phyloP scores from a whole-genome alignment of 2,888 invertebrate species.

The Hemithea aestivaria region DNA sequence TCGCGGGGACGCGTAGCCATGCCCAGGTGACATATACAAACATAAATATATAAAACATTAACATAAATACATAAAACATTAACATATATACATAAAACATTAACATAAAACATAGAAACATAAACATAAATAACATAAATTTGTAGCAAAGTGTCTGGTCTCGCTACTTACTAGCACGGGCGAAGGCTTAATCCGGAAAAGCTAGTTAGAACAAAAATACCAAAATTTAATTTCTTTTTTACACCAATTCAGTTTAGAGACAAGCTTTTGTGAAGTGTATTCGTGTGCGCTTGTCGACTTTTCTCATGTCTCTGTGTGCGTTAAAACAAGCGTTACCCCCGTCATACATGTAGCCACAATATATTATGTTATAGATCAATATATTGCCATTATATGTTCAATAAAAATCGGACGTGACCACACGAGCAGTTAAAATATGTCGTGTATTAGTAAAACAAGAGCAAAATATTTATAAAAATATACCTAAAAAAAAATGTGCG shows the following conservation, averaged over 20 bases:
- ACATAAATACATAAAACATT: too few species aligned
- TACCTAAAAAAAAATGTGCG: too few species aligned
- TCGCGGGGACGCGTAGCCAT: slow-evolving; percentile 70
- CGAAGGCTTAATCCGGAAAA: slow-evolving; percentile 99
- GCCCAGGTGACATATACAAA: slow-evolving; percentile 59
- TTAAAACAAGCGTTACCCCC: slow-evolving; percentile 64
- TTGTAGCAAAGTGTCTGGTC: slow-evolving; percentile 68
- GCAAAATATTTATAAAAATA: too few species aligned
- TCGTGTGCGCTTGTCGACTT: slow-evolving; percentile 77
- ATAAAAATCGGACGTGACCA: too few species aligned
- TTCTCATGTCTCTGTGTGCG: slow-evolving; percentile 41
- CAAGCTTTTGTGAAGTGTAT: slow-evolving; percentile 54
- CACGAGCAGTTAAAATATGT: too few species aligned
- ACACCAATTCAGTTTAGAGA: slow-evolving; percentile 56
- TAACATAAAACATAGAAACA: slow-evolving; percentile 39
- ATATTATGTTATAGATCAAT: too few species aligned
- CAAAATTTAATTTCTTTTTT: slow-evolving; percentile 47
- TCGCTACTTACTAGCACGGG: slow-evolving; percentile 97
- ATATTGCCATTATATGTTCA: too few species aligned
- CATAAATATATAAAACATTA: slow-evolving; percentile 42
- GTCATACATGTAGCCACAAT: too few species aligned
- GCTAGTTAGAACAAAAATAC: slow-evolving; percentile 84
- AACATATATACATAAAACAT: slow-evolving; percentile 37
- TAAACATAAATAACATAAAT: slow-evolving; percentile 45
- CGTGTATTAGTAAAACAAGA: too few species aligned